Conservation (phyloP, 2,113 vertebrate species). For the Ctenomys sociabilis region DNA sequence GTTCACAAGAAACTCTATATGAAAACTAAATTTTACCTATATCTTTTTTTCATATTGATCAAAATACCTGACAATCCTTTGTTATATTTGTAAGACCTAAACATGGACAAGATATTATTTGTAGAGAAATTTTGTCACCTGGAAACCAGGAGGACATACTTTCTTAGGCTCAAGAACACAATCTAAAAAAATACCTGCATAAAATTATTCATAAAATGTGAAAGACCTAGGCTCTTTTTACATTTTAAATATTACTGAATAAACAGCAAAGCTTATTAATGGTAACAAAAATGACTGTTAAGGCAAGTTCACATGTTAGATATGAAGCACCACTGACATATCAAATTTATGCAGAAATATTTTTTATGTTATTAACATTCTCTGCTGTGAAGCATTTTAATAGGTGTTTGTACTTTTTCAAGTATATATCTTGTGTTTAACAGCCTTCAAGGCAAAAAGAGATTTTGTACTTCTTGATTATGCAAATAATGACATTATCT, state of each 20-base stretch:
- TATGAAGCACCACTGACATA: neutral
- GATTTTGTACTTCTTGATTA: constrained; percentile 9
- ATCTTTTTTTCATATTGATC: neutral
- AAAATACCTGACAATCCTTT: neutral
- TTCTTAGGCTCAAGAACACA: neutral
- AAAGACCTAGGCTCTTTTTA: constrained; percentile 26
- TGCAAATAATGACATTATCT: constrained; percentile 10
- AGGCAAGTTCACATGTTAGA: neutral
- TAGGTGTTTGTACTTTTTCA: neutral
- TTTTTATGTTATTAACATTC: neutral
- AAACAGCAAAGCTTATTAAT: constrained; percentile 2
- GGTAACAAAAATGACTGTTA: constrained; percentile 26
- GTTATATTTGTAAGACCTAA: neutral
- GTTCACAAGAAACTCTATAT: neutral
- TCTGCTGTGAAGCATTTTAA: neutral
- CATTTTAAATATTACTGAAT: neutral
- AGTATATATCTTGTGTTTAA: neutral
- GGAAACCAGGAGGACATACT: neutral
- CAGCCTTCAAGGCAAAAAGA: neutral
- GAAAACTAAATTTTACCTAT: neutral
- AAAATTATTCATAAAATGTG: neutral
- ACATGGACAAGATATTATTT: neutral
- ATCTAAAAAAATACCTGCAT: neutral
- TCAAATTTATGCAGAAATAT: neutral
- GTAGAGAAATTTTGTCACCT: neutral